Conservation (phyloP, 2,888 invertebrate species). For the Cosmopolites sordidus region DNA sequence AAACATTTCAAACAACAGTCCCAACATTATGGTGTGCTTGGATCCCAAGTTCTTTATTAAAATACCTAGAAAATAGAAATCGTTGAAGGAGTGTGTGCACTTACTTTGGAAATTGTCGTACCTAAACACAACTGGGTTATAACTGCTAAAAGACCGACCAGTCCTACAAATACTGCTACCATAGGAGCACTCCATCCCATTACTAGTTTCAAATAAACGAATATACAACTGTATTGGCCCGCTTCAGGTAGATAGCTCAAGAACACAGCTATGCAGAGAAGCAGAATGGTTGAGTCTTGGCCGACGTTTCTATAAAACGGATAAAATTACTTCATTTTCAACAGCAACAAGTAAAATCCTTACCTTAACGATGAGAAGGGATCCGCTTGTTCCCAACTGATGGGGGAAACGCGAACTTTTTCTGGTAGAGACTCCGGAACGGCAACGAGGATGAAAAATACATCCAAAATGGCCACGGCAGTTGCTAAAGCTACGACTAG, state of each 20-base stretch:
- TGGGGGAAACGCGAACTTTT: conserved; percentile 73
- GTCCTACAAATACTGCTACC: conserved; percentile 96
- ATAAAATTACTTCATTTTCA: background rate
- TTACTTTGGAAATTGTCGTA: conserved; percentile 31
- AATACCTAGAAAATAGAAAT: conserved; percentile 42
- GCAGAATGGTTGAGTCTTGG: conserved; percentile 90
- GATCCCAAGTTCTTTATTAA: conserved; percentile 76
- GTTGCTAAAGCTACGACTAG: conserved; percentile 94
- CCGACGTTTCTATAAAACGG: conserved; percentile 68
- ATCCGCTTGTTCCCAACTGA: conserved; percentile 97
- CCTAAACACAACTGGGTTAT: conserved; percentile 86
- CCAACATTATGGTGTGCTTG: conserved; percentile 96
- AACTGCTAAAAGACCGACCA: conserved; percentile 94
- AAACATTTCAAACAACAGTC: conserved; percentile 92
- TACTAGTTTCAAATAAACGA: conserved; percentile 94
- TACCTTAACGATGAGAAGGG: conserved; percentile 81
- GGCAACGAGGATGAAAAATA: conserved; percentile 95
- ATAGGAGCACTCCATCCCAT: conserved; percentile 94
- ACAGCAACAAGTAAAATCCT: no score
- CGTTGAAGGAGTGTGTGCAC: no score
- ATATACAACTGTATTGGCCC: conserved; percentile 99
- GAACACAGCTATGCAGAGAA: conserved; percentile 96
- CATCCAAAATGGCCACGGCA: conserved; percentile 91
- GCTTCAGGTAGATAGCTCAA: conserved; percentile 97
- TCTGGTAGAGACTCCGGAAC: conserved; percentile 98